Base-by-base conservation (phyloP, 2,113 vertebrate species). In the Erythrocercus mccallii region DNA sequence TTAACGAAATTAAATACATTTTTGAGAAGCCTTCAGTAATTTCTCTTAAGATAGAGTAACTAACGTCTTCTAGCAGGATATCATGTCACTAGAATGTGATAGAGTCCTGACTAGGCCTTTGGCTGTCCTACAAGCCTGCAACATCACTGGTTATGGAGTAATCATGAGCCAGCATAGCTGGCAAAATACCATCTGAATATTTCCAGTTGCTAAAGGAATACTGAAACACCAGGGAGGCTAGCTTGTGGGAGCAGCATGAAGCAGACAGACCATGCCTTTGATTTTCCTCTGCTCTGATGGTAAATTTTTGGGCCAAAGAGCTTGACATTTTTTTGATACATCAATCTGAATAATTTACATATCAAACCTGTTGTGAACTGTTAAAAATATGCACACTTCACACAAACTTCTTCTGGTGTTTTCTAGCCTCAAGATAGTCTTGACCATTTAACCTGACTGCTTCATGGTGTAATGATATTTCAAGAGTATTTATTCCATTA, bases 361-460 rank as follows among this genome's bases (percentile, higher is more conserved):
- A 87, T 30, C 80, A 94, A n/a, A 9, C 81, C 48, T 93, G 48
- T 83, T 54, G 53, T 94, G 83, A 94, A 64, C 84, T 90, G 82
- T 91, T 92, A 89, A 94, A 94, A 88, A 88, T 71, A 62, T 0
- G 1, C 21, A 51, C 33, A 73, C 54, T 79, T 92, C 57, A 62
- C 72, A 79, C 44, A 79, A 23, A 77, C 56, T 38, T 50, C 44
- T 91, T 93, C 90, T 88, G 76, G 57, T 23, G 12, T 88, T 95
- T 92, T 65, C 53, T 87, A 72, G 80, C 94, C 91, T 94, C 80
- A 31, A 5, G 95, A 73, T 6, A 93, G 48, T 57, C 47, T 86
- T 92, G 82, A 91, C 94, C 88, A 58, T 96, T 96, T 94, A 87
- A 96, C 80, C 90, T 81, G 64, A 44, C 40, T 47, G 62, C 47